Conservation (phyloP, 2,113 vertebrate genomes). For the Ptyas mucosa region DNA sequence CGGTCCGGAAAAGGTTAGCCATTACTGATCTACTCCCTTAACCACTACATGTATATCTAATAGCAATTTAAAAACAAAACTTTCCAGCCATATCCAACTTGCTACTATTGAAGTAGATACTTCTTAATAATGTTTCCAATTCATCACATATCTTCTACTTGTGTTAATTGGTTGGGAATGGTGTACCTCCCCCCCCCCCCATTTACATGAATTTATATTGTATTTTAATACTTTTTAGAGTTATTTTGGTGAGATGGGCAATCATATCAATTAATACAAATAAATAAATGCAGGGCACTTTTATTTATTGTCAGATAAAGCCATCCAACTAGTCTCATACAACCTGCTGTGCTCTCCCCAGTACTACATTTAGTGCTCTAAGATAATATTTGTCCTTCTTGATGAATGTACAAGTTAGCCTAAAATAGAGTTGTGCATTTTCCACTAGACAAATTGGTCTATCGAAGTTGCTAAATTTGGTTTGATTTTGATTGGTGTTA, state of each 20-base stretch:
- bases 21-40: background rate
- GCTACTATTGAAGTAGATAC: background rate
- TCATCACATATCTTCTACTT: background rate
- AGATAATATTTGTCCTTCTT: background rate
- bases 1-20: too few relatives aligned
- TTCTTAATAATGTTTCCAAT: background rate
- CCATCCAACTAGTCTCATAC: background rate
- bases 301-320: background rate
- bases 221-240: background rate
- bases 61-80: background rate
- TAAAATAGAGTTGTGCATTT: background rate
- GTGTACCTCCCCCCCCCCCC: too few relatives aligned
- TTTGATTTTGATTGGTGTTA: background rate
- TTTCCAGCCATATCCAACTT: background rate
- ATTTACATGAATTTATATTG: background rate
- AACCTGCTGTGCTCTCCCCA: background rate
- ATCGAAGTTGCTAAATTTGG: background rate
- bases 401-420: background rate
- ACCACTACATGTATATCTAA: background rate
- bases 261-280: background rate
- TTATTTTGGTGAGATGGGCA: background rate
- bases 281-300: background rate
- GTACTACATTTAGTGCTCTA: background rate
- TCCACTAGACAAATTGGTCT: background rate
- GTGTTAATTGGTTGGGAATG: background rate